phyloP scores from a whole-genome alignment of 2,888 invertebrate genomes.

The Lasius fuliginosus region DNA sequence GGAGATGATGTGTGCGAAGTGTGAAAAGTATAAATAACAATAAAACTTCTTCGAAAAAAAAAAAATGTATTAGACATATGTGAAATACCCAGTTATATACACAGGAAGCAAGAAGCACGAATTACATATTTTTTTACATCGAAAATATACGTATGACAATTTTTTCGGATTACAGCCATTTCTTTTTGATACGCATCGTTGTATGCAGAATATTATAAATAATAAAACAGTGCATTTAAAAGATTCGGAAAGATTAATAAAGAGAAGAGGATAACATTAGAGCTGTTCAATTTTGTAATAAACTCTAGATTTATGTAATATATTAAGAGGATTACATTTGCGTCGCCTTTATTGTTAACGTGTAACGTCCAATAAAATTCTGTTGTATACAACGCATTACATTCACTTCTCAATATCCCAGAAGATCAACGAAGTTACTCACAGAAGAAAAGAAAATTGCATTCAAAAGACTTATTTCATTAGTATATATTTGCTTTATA shows the following conservation, averaged over 20 bases:
- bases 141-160: slow-evolving; percentile 34
- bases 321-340: slow-evolving; percentile 63
- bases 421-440: background rate
- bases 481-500: slow-evolving; percentile 1
- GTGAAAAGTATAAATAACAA: slow-evolving; percentile 50
- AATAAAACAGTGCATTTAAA: slow-evolving; percentile 66
- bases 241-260: slow-evolving; percentile 53
- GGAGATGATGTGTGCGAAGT: slow-evolving; percentile 28
- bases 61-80: slow-evolving; percentile 28
- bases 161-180: slow-evolving; percentile 41
- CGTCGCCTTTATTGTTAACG: slow-evolving; percentile 73
- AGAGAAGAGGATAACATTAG: slow-evolving; percentile 43
- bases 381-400: slow-evolving; percentile 67
- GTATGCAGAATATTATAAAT: slow-evolving; percentile 52
- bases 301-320: slow-evolving; percentile 68
- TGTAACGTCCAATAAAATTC: slow-evolving; percentile 74
- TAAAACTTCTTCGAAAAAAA: slow-evolving; percentile 42
- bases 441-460: background rate
- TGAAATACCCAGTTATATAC: slow-evolving; percentile 11
- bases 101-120: slow-evolving; percentile 49
- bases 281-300: slow-evolving; percentile 72
- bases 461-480: background rate
- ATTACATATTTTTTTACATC: slow-evolving; percentile 73
- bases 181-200: slow-evolving; percentile 53
- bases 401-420: slow-evolving; percentile 47